Evolutionary conservation across 1,140 invertebrate genomes (phyloP).

Genomic region (Cherax destructor): DNA sequence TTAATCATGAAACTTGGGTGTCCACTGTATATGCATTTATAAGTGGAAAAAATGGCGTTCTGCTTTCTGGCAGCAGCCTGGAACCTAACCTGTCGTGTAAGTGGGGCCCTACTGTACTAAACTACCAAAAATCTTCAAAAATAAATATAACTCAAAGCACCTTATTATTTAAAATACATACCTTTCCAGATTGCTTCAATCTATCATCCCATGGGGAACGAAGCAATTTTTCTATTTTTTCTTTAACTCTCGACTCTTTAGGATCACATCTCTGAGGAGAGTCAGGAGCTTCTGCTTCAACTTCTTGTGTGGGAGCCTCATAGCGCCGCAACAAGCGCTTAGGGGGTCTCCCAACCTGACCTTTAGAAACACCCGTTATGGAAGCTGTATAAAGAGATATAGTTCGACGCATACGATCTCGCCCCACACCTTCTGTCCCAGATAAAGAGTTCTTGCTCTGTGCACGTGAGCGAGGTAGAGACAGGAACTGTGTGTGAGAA

Average conservation of each 20-base stretch:
- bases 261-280: conserved; percentile 51
- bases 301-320: conserved; percentile 56
- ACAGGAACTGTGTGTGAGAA: conserved; percentile 55
- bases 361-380: conserved; percentile 74
- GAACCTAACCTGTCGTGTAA: no score
- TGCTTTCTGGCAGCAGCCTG: no score
- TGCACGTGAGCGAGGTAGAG: conserved; percentile 50
- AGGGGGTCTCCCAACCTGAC: conserved; percentile 70
- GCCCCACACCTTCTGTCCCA: conserved; percentile 46
- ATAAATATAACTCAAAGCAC: no score
- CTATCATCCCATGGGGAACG: conserved; percentile 74
- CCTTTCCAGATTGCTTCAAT: conserved; percentile 70
- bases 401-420: conserved; percentile 43
- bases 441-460: conserved; percentile 29
- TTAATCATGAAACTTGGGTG: no score
- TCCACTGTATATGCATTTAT: no score
- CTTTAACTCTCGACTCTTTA: conserved; percentile 72
- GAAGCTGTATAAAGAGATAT: conserved; percentile 66
- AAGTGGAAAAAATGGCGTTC: no score
- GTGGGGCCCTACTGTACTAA: no score
- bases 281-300: conserved; percentile 41
- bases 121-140: no score
- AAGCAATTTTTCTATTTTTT: conserved; percentile 74
- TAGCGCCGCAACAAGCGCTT: conserved; percentile 70
- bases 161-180: background rate